Evolutionary conservation across 2,797 vertebrate species (phyloP).

Genomic region (Channallabes apus): DNA sequence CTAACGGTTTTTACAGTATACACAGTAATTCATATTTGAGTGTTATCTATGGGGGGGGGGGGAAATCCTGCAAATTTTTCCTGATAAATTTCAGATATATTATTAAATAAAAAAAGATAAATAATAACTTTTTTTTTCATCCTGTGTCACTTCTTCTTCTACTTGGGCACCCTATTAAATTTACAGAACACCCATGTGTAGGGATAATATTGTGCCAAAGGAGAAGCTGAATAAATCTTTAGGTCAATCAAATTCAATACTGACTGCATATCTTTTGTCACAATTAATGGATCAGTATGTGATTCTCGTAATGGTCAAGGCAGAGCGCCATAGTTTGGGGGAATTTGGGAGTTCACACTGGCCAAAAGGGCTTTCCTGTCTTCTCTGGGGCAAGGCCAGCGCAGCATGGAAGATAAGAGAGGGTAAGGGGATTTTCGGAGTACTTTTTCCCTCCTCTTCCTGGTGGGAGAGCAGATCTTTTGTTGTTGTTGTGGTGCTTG

Average conservation of each 20-base stretch:
- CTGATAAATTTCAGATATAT: slow-evolving; percentile 30
- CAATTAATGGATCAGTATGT: slow-evolving; percentile 37
- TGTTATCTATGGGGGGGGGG: not conserved
- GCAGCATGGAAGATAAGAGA: slow-evolving; percentile 89
- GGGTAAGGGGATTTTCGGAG: slow-evolving; percentile 86
- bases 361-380: slow-evolving; percentile 95
- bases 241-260: slow-evolving; percentile 52
- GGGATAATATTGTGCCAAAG: slow-evolving; percentile 49
- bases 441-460: slow-evolving; percentile 85
- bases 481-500: slow-evolving; percentile 86
- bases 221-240: slow-evolving; percentile 46
- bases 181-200: slow-evolving; percentile 45
- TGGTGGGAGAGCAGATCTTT: slow-evolving; percentile 88
- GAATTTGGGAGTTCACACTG: slow-evolving; percentile 84
- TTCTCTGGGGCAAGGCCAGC: slow-evolving; percentile 86
- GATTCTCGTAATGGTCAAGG: slow-evolving; percentile 70
- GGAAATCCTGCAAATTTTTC: not conserved
- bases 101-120: not conserved
- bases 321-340: slow-evolving; percentile 86
- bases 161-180: slow-evolving; percentile 47
- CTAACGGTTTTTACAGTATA: slow-evolving; percentile 47
- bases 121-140: not conserved
- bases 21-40: slow-evolving; percentile 34
- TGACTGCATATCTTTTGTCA: slow-evolving; percentile 43
- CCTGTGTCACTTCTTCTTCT: slow-evolving; percentile 32